Evolutionary conservation across 2,113 vertebrate species (phyloP).

Genomic region (Otolemur garnettii): DNA sequence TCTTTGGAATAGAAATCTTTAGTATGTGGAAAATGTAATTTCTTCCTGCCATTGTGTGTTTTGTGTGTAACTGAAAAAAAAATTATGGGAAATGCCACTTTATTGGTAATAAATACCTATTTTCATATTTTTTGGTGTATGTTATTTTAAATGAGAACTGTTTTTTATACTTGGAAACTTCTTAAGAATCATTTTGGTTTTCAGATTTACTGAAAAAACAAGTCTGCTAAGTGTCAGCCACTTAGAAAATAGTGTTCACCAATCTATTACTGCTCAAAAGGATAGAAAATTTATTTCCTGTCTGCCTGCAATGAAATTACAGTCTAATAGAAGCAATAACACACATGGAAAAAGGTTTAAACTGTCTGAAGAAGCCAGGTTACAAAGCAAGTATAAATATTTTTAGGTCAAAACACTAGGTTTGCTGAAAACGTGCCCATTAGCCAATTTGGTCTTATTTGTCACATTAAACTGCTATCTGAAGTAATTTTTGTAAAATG

Average conservation of each 20-base stretch:
- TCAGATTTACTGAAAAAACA: slow-evolving; percentile 42
- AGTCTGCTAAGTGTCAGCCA: background rate
- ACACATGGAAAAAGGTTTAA: background rate
- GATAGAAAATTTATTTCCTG: slow-evolving; percentile 25
- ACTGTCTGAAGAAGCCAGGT: background rate
- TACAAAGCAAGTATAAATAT: slow-evolving; percentile 7
- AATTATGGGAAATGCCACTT: slow-evolving; percentile 60
- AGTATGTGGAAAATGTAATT: slow-evolving; percentile 53
- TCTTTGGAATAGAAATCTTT: slow-evolving; percentile 50
- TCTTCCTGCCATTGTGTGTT: background rate
- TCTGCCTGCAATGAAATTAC: slow-evolving; percentile 20
- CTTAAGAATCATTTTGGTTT: slow-evolving; percentile 50
- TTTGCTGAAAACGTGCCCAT: background rate
- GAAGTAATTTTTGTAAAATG: background rate
- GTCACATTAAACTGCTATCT: background rate
- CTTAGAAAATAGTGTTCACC: slow-evolving; percentile 2
- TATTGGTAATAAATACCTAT: slow-evolving; percentile 80
- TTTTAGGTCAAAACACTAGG: slow-evolving; percentile 2
- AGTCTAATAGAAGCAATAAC: background rate
- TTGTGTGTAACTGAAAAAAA: slow-evolving; percentile 54
- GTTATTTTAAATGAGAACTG: slow-evolving; percentile 51
- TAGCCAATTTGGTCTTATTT: background rate
- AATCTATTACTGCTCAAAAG: background rate
- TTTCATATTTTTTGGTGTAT: slow-evolving; percentile 73
- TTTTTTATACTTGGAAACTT: slow-evolving; percentile 51